Evolutionary conservation across 2,113 vertebrate genomes (phyloP).

Genomic region (Sclerurus mexicanus): DNA sequence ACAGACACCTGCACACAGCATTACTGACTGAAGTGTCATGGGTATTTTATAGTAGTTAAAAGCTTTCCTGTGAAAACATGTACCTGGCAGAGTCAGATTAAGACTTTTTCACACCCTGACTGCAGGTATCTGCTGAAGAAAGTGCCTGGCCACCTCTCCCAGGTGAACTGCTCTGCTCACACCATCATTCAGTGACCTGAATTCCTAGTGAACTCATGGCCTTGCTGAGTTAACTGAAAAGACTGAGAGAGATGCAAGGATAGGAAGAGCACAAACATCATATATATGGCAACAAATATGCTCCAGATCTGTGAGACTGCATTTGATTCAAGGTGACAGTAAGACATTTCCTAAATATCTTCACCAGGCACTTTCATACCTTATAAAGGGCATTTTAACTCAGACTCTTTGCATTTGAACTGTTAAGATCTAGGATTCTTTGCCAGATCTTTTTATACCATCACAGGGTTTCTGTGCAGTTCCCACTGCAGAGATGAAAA

Average conservation of each 20-base stretch:
- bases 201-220: not conserved
- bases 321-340: not conserved
- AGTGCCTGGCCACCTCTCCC: not conserved
- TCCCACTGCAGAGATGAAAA: not conserved
- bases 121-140: not conserved
- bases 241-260: not conserved
- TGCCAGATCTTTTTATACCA: not conserved
- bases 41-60: not conserved
- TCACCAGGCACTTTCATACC: not conserved
- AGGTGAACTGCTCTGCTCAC: not conserved
- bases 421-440: not conserved
- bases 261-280: not conserved
- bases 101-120: not conserved
- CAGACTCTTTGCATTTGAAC: not conserved
- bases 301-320: not conserved
- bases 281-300: accelerated
- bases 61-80: not conserved
- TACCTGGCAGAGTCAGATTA: not conserved
- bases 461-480: not conserved
- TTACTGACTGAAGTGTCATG: not conserved
- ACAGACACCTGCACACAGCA: not conserved
- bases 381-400: not conserved
- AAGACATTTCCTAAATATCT: not conserved
- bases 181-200: not conserved
- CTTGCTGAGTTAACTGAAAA: not conserved